These are phyloP conservation scores for Microcebus jonahi DNA, from an alignment of 2,113 vertebrate genomes.

Conservation along the genomic window DNA sequence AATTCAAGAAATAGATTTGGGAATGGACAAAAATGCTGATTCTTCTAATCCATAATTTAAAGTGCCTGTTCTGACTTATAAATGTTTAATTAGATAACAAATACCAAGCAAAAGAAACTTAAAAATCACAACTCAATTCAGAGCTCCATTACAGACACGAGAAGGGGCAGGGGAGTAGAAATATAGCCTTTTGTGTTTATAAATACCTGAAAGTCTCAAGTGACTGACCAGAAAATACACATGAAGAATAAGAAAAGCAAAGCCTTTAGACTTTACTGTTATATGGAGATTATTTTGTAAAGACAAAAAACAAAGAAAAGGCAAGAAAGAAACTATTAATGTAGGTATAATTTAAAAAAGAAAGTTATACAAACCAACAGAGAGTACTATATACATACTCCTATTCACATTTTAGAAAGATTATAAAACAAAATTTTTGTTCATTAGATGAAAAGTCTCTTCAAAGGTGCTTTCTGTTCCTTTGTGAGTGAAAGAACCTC, in stretches of 20 bases:
- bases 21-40: conserved; percentile 59
- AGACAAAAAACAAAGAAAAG: conserved; percentile 69
- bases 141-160: conserved; percentile 52
- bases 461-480: conserved; percentile 56
- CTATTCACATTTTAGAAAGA: conserved; percentile 65
- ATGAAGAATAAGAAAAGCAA: conserved; percentile 76
- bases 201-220: conserved; percentile 76
- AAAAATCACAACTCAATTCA: conserved; percentile 71
- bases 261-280: conserved; percentile 70
- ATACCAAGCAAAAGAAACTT: conserved; percentile 79
- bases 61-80: not conserved
- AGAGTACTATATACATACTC: conserved; percentile 64
- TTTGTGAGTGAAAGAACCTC: conserved; percentile 68
- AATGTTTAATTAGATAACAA: conserved; percentile 80
- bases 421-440: conserved; percentile 58
- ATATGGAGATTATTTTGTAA: conserved; percentile 71
- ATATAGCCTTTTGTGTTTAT: conserved; percentile 73
- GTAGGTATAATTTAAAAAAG: conserved; percentile 70
- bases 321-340: conserved; percentile 62
- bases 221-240: conserved; percentile 78
- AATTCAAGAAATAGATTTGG: conserved; percentile 19
- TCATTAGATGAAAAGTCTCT: conserved; percentile 70
- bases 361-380: conserved; percentile 76
- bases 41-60: conserved; percentile 49
- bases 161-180: conserved; percentile 48